Evolutionary conservation across 2,888 invertebrate species (phyloP), one percentile per base, ranked within the genome.

Genomic region (Trichopria drosophilae): DNA sequence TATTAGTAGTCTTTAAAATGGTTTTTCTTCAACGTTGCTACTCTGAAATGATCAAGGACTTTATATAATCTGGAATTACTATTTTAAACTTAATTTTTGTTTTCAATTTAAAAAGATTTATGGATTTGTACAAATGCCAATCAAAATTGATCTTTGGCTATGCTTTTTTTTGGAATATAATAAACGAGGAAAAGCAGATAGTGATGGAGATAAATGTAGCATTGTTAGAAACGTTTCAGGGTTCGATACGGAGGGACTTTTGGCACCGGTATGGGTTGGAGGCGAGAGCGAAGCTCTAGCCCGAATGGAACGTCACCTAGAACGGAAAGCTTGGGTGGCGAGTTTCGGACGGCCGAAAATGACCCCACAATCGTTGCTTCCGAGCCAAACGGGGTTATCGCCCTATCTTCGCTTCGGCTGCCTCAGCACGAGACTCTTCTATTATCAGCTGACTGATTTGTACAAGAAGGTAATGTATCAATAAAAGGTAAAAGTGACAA

Each of bases 281-380:
- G 89, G 90, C 0, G 90, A 90, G 68, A 84, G 81, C 24, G 88
- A 90, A 66, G 86, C 86, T 0, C 71, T 91, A 56, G 78, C 82
- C 9, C 78, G 91, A 37, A 76, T 93, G 48, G 88, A 90, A 64
- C 78, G 87, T 18, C 87, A 93, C 67, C 78, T 93, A 34, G 89
- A 90, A 70, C 78, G 89, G 32, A 89, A 92, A 75, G 91, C 90
- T 0, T 92, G 91, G 90, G 90, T 91, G 6, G 91, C 90, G n/a
- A 88, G 89, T 15, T 92, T 91, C 71, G 92, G 90, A 6, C 80
- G 87, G 36, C 92, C 92, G 0, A 91, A 91, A 77, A 92, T 92
- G 90, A 90, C 90, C 0, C 88, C 91, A 1, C 89, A 91, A 67
- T 90, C 90, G 0, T 75, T 93, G 29, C 77, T 90, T 26, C 87